Evolutionary conservation across 2,113 vertebrate species (phyloP), one percentile per base, ranked within the genome.

Genomic region (Smithornis capensis): DNA sequence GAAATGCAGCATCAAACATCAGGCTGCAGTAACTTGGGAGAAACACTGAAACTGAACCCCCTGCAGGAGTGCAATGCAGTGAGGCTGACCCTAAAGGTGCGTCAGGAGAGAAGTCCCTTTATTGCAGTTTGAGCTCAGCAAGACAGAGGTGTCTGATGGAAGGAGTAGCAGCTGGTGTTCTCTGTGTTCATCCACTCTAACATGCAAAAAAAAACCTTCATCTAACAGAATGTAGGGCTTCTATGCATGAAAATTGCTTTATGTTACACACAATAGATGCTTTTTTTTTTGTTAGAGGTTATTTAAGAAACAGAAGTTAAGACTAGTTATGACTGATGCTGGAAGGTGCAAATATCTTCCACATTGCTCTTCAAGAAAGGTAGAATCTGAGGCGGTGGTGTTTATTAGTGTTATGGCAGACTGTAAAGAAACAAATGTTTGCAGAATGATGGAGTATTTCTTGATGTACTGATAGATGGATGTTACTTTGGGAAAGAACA

Each of bases 11-110:
- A 99, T 91, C 99, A 98, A 96, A 98, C 98, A 28, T 98, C 98
- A 8, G 99, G 99, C 97, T 99, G 99, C 98, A 99, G 98, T 97
- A 99, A 99, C 97, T 96, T 99, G 55, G 99, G 99, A 94, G 99
- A 99, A 97, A 99, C 99, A 0, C 97, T 99, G 97, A 99, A 99
- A 83, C 98, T 99, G 92, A 99, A 99, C 92, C 99, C 99, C 0
- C 98, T 99, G 97, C 99, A 97, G 50, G 98, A 98, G 91, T 99
- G 99, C 96, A 99, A 99, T 33, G 98, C 98, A 24, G 99, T 99
- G 94, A 98, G 99, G 78, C 98, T 99, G 53, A 98, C 98, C 37
- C 98, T 99, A 73, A 99, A 99, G 99, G 99, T 99, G 95, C 0
- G 76, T 63, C 45, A 7, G 19, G 22, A 59, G 40, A 64, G 5